phyloP scores from a whole-genome alignment of 2,797 vertebrate genomes.

The Chelidonichthys spinosus region DNA sequence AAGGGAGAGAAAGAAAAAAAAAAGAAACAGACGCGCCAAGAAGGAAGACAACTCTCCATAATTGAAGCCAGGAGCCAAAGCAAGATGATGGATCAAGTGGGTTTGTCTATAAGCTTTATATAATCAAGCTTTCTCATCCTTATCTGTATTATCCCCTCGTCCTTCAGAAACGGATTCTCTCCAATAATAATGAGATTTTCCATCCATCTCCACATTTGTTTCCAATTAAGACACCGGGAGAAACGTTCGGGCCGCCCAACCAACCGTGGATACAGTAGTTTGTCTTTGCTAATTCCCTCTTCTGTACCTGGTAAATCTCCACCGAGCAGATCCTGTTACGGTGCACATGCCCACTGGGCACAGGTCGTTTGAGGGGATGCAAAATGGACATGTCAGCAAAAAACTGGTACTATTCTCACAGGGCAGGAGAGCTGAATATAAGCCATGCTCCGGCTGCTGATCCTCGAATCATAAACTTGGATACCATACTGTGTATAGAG shows the following conservation, averaged over 20 bases:
- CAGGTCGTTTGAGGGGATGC: slow-evolving; percentile 46
- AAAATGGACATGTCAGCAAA: slow-evolving; percentile 39
- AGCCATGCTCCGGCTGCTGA: slow-evolving; percentile 34
- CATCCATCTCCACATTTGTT: slow-evolving; percentile 67
- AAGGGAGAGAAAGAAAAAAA: background rate
- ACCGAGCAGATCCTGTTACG: slow-evolving; percentile 60
- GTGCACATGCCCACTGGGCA: slow-evolving; percentile 30
- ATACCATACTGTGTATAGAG: slow-evolving; percentile 15
- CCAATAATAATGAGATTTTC: slow-evolving; percentile 64
- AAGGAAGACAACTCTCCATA: slow-evolving; percentile 37
- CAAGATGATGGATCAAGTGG: slow-evolving; percentile 58
- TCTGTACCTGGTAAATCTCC: slow-evolving; percentile 66
- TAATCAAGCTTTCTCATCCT: slow-evolving; percentile 70
- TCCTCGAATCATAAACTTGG: slow-evolving; percentile 35
- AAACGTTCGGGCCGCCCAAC: slow-evolving; percentile 37
- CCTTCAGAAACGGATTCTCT: slow-evolving; percentile 56
- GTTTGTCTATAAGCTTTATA: slow-evolving; percentile 54
- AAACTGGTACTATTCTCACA: slow-evolving; percentile 39
- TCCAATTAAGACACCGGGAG: slow-evolving; percentile 63
- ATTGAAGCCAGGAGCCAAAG: slow-evolving; percentile 57
- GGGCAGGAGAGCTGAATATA: slow-evolving; percentile 31
- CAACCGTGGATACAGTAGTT: slow-evolving; percentile 50
- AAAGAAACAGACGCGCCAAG: slow-evolving; percentile 20
- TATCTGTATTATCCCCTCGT: slow-evolving; percentile 62
- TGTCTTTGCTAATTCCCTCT: slow-evolving; percentile 58